phyloP scores from a whole-genome alignment of 2,888 invertebrate genomes.

The Buathra laborator region DNA sequence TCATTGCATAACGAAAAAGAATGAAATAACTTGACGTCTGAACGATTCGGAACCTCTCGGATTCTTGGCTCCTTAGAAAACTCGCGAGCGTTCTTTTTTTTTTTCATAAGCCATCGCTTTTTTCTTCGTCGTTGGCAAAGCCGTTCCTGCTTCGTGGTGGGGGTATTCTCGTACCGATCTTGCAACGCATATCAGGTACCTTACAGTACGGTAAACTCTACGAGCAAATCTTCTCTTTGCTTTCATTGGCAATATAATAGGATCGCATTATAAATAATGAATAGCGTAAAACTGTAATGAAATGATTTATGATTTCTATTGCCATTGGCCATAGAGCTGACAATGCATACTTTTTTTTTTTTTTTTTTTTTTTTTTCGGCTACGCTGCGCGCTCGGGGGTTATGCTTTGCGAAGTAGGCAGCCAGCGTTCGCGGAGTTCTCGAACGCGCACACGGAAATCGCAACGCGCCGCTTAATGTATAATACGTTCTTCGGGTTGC shows the following conservation, averaged over 20 bases:
- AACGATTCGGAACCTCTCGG: slow-evolving; percentile 12
- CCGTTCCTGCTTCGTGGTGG: background rate
- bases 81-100: background rate
- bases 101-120: slow-evolving; percentile 6
- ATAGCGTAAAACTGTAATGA: slow-evolving; percentile 76
- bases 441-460: slow-evolving; percentile 23
- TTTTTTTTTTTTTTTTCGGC: slow-evolving; percentile 8
- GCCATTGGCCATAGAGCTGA: slow-evolving; percentile 68
- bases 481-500: slow-evolving; percentile 23
- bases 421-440: slow-evolving; percentile 12
- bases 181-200: background rate
- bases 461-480: slow-evolving; percentile 25
- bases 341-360: slow-evolving; percentile 73
- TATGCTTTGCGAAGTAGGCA: slow-evolving; percentile 33
- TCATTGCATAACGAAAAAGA: background rate
- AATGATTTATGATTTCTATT: slow-evolving; percentile 78
- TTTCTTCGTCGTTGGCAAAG: slow-evolving; percentile 12
- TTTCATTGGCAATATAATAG: slow-evolving; percentile 71
- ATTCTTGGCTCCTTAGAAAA: background rate
- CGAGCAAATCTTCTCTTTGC: background rate
- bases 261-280: slow-evolving; percentile 77
- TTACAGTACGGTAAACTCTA: background rate
- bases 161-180: slow-evolving; percentile 2
- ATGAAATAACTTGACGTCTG: background rate
- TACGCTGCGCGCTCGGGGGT: background rate